A percentile compares a stretch with the other conserved stretches of the same genome.
These are phyloP conservation scores for Tipula helvola DNA, from an alignment of 2,888 invertebrate genomes.

Conservation along the genomic window DNA sequence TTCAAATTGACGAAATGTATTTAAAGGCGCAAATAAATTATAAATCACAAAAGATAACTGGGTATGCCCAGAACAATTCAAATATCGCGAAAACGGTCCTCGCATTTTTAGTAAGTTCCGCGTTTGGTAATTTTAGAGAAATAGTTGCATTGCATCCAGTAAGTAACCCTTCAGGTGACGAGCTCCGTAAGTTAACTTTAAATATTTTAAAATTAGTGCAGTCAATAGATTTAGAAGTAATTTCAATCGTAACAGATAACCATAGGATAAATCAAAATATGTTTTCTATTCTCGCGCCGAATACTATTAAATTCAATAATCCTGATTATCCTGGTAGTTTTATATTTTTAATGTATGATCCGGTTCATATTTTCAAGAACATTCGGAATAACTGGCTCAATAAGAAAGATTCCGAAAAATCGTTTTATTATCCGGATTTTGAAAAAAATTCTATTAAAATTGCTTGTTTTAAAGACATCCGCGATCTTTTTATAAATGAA, in stretches of 20 bases:
- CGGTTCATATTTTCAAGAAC: not conserved
- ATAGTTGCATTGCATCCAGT: not conserved
- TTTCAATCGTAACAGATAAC: not conserved
- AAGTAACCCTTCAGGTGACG: not conserved
- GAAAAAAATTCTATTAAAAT: not conserved
- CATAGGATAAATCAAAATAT: slow-evolving; percentile 6
- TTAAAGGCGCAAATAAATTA: slow-evolving; percentile 4
- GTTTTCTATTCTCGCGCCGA: not conserved
- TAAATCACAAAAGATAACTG: not conserved
- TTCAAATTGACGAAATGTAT: slow-evolving; percentile 9
- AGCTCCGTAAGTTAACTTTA: not conserved
- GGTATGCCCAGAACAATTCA: not conserved
- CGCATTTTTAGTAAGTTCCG: too few relatives aligned
- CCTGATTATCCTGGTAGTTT: not conserved
- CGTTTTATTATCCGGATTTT: slow-evolving; percentile 9
- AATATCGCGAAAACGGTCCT: not conserved
- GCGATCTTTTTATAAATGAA: not conserved
- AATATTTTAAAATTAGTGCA: not conserved
- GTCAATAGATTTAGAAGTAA: not conserved
- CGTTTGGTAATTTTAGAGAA: not conserved
- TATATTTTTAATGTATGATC: not conserved
- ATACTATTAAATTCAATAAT: not conserved
- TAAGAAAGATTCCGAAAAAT: not conserved
- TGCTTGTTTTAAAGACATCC: too few relatives aligned
- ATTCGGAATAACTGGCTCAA: slow-evolving; percentile 6